Conservation (phyloP, 2,797 vertebrate species). For the Percopsis omiscomaycus region DNA sequence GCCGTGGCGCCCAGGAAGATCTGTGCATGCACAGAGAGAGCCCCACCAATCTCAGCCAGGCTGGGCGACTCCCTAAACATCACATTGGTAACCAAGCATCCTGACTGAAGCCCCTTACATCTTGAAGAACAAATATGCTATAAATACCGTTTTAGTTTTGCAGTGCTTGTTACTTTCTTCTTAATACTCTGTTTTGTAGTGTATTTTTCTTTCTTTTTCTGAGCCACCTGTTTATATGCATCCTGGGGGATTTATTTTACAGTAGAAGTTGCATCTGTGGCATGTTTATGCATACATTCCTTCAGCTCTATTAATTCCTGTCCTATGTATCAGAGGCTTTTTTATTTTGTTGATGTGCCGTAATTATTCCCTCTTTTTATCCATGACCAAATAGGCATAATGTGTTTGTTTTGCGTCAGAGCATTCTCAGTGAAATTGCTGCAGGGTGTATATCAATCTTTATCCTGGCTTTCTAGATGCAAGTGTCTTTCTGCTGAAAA, state of each 20-base stretch:
- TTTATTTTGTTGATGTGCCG: constrained; percentile 11
- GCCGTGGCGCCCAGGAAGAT: constrained; percentile 85
- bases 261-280: constrained; percentile 13
- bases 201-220: not conserved
- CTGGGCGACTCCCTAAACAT: constrained; percentile 69
- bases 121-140: constrained; percentile 4
- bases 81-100: constrained; percentile 43
- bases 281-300: constrained; percentile 21
- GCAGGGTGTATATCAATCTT: constrained; percentile 10
- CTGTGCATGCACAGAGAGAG: constrained; percentile 72
- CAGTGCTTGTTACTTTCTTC: constrained; percentile 5
- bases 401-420: constrained; percentile 35
- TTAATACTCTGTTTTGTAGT: not conserved
- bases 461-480: constrained; percentile 1
- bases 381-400: constrained; percentile 26
- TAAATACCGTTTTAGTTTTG: constrained; percentile 17
- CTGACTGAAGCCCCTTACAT: constrained; percentile 26
- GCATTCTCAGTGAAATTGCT: constrained; percentile 25
- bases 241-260: not conserved
- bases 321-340: constrained; percentile 16
- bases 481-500: not conserved
- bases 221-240: not conserved
- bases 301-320: constrained; percentile 23
- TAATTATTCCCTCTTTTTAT: constrained; percentile 27
- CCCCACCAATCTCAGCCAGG: constrained; percentile 75